phyloP scores from a whole-genome alignment of 2,113 vertebrate genomes.

The Gadus chalcogrammus region DNA sequence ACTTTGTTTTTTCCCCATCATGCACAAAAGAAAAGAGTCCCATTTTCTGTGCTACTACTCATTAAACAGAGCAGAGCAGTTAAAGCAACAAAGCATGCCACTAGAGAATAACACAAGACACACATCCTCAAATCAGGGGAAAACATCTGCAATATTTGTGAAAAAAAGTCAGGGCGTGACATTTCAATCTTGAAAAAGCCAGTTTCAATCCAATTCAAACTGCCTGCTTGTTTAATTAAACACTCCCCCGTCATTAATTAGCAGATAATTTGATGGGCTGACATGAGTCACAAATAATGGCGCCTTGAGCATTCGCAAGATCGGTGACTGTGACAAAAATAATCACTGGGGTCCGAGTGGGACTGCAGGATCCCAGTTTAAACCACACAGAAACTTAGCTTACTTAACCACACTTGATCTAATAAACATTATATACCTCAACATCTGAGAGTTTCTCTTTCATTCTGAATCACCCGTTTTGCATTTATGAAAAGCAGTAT shows the following conservation, averaged over 20 bases:
- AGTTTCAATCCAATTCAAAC: slow-evolving; percentile 28
- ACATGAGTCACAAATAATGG: slow-evolving; percentile 27
- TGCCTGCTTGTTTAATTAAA: slow-evolving; percentile 47
- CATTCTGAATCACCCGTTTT: no score
- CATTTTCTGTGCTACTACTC: no score
- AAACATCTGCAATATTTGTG: slow-evolving; percentile 16
- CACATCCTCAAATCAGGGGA: slow-evolving; percentile 8
- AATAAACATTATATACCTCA: no score
- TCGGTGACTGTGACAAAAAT: background rate
- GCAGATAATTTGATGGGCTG: slow-evolving; percentile 32
- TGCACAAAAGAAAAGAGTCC: no score
- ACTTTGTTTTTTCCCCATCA: no score
- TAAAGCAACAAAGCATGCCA: no score
- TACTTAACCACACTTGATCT: no score
- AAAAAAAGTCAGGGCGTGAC: slow-evolving; percentile 16
- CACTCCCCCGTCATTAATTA: slow-evolving; percentile 18
- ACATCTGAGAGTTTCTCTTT: no score
- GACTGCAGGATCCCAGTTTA: no score
- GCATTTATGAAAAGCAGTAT: no score
- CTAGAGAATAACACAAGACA: background rate
- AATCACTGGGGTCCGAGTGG: background rate
- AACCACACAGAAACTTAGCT: no score
- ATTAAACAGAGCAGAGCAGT: no score
- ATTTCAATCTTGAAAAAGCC: slow-evolving; percentile 42
- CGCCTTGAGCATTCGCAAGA: background rate